Base-by-base conservation (phyloP, 30 jellyfish, hydroid and myxozoan species). In the Mastigias papua region DNA sequence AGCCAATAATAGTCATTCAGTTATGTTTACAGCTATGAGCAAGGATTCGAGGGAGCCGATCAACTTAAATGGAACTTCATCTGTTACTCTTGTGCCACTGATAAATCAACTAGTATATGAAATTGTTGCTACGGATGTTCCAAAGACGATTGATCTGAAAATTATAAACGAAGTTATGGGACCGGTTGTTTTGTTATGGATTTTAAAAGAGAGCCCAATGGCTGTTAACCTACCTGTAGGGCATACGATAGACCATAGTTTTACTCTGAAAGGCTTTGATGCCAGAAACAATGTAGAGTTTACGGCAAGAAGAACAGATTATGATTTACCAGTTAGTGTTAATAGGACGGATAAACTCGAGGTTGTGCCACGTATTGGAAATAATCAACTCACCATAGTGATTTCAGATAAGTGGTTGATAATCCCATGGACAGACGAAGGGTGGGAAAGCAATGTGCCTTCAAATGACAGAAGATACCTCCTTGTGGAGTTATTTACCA, bases 181-280 rank as follows among this genome's bases (percentile, higher is more conserved):
- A 16, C 90, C 90, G 2, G 73, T 79, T 2, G 80, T 79, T 15
- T 63, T 79, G 22, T 34, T 66, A 9, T 79, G 90, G 90, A 25
- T 62, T 32, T 42, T 50, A 7, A 34, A 79, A 29, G 81, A 73
- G 15, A 66, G 9, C 21, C 81, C 90, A 0, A 62, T 35, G 75
- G 75, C 66, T 30, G 81, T 79, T 25, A 28, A 79, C 11, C 31
- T 79, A 20, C 25, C 32, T 1, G 42, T 0, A 48, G 62, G 35
- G 23, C 69, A 23, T 3, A 37, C 48, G 17, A 21, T 15, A 31
- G 16, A 23, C 19, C 32, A 66, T 20, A 34, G 46, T 22, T 10
- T 79, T 8, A 66, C 69, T 13, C n/a, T 79, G n/a, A 51, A 79
- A 1, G 90, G 90, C 6, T 15, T 51, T 13, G 81, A 46, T 21